Evolutionary conservation across 1,140 invertebrate species (phyloP), one percentile per base, ranked within the genome.

Genomic region (Drosophila auraria): DNA sequence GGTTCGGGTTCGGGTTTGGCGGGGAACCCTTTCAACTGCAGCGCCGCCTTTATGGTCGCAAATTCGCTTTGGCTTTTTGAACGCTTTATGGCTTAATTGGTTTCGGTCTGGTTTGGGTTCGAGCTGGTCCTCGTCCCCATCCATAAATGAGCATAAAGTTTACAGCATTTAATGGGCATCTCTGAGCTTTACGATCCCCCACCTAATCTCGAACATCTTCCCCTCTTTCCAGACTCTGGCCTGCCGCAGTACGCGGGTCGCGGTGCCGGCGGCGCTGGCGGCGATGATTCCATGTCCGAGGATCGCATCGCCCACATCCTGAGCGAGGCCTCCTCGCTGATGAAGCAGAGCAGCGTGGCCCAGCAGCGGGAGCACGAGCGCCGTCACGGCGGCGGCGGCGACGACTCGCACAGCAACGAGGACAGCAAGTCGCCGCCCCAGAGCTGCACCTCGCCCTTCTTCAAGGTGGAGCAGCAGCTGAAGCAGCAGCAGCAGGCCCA

Each of bases 221-320:
- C 61, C 12, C 36, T 65, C 6, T 15, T 50, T 54, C 56, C 64
- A 93, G 92, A 93, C 64, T 92, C 96, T 80, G 95, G 96, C 58
- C 95, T 96, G 93, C 96, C 96, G 66, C 94, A 95, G 49, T 97
- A 97, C 84, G 82, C 87, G 44, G 86, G 86, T 38, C 86, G 86
- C 36, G 76, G 84, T 27, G 58, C 81, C 64, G 83, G 83, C 62
- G 96, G 96, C 65, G 93, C 95, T 44, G 94, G 78, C 38, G 78
- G 95, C 53, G 95, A 96, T 57, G 96, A 97, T 49, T 97, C 97
- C 81, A 96, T 96, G 77, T 97, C 97, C 38, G 98, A 99, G 87
- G 98, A 99, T 87, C 95, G 98, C 64, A 97, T 99, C 61, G 97
- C 97, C 17, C 98, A 98, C 92, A 99, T 99, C 89, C 95, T 99